Evolutionary conservation across 2,888 invertebrate genomes (phyloP).

Genomic region (Sialis lutaria): DNA sequence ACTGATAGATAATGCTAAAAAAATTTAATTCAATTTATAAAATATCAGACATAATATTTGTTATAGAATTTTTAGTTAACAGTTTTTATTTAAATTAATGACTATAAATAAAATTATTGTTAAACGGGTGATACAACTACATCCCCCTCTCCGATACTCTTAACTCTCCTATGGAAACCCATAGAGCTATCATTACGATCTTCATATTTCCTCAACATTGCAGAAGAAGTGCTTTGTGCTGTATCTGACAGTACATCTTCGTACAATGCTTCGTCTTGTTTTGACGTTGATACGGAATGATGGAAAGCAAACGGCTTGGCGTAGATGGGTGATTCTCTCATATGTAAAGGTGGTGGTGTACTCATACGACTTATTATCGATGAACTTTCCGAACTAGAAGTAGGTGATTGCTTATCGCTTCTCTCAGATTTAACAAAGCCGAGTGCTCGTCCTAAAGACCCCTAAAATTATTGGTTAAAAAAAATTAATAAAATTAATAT

Average conservation of each 20-base stretch:
- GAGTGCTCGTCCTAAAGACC: slow-evolving; percentile 54
- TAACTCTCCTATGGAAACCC: slow-evolving; percentile 43
- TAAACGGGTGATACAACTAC: slow-evolving; percentile 29
- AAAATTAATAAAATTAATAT: too few relatives aligned
- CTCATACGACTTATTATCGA: slow-evolving; percentile 35
- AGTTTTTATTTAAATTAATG: background rate
- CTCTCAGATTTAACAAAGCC: slow-evolving; percentile 41
- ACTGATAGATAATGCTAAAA: too few relatives aligned
- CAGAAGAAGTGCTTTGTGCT: slow-evolving; percentile 26
- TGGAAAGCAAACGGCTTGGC: slow-evolving; percentile 6
- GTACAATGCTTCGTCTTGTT: slow-evolving; percentile 8
- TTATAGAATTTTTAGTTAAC: too few relatives aligned
- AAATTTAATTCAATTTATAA: too few relatives aligned
- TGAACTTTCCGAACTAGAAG: slow-evolving; percentile 46
- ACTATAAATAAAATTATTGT: slow-evolving; percentile 3
- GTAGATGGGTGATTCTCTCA: slow-evolving; percentile 22
- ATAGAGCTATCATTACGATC: slow-evolving; percentile 31
- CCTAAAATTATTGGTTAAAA: slow-evolving; percentile 30
- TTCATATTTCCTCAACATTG: slow-evolving; percentile 31
- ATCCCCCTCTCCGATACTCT: slow-evolving; percentile 61
- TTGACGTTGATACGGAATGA: background rate
- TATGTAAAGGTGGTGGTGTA: slow-evolving; percentile 22
- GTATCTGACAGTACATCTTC: slow-evolving; percentile 29
- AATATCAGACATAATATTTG: too few relatives aligned
- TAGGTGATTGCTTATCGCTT: slow-evolving; percentile 42